phyloP scores from a whole-genome alignment of 2,888 invertebrate species.

The Emesis russula region DNA sequence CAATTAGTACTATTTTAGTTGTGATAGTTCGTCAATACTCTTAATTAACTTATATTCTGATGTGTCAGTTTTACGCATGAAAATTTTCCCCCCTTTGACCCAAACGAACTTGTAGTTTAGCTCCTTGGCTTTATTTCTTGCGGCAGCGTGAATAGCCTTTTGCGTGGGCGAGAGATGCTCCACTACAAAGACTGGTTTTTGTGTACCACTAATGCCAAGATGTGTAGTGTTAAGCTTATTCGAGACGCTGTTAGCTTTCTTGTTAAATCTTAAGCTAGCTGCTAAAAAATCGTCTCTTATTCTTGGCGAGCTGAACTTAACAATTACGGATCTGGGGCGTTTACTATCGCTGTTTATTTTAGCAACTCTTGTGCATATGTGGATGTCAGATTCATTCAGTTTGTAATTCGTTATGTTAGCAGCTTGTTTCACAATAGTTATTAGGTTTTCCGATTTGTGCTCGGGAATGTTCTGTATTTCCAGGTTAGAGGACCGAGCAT shows the following conservation, averaged over 20 bases:
- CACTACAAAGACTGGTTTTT: background rate
- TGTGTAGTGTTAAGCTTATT: background rate
- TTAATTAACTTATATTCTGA: conserved; percentile 1
- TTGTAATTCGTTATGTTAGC: background rate
- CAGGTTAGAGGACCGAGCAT: background rate
- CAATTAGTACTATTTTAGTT: background rate
- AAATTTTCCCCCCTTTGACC: conserved; percentile 18
- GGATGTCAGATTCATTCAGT: background rate
- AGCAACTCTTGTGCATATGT: background rate
- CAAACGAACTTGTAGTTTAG: conserved; percentile 19
- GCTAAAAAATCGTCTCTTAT: background rate
- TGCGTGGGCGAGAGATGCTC: background rate
- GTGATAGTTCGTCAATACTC: background rate
- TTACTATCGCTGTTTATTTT: background rate
- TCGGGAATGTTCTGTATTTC: background rate
- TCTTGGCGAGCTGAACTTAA: background rate
- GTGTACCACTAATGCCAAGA: background rate
- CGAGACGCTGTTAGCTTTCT: background rate
- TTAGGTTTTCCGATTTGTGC: background rate
- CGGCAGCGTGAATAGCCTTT: background rate
- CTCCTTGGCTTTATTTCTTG: conserved; percentile 11
- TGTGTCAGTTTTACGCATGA: conserved; percentile 24
- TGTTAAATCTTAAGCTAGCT: background rate
- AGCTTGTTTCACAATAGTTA: background rate
- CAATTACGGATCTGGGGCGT: background rate